Percentiles rank a stretch among this genome's conserved stretches.
Evolutionary conservation across 1,140 invertebrate genomes (phyloP).

Genomic region (Frieseomelitta varia): DNA sequence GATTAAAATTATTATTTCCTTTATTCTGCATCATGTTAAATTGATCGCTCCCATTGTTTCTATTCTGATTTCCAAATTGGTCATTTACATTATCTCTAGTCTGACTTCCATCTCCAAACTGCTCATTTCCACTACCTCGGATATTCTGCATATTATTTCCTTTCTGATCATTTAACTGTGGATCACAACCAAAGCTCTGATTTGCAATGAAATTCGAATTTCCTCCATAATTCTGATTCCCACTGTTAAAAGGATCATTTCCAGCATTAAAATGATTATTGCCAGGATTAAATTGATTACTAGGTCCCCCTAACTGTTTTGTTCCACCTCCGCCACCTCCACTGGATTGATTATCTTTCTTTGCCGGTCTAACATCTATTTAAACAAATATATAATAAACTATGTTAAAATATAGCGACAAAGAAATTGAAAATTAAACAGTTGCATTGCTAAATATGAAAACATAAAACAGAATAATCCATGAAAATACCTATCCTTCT

Average conservation of each 20-base stretch:
- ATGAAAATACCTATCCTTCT: slow-evolving; percentile 80
- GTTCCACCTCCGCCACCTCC: slow-evolving; percentile 57
- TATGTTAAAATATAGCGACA: neutral
- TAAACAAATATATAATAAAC: slow-evolving; percentile 45
- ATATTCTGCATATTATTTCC: slow-evolving; percentile 40
- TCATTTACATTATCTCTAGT: slow-evolving; percentile 56
- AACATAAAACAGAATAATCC: neutral
- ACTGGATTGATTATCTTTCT: slow-evolving; percentile 76
- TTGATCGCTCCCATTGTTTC: slow-evolving; percentile 53
- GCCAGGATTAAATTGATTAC: slow-evolving; percentile 56
- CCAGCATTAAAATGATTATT: slow-evolving; percentile 61
- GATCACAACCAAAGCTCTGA: slow-evolving; percentile 64
- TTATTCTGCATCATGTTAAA: slow-evolving; percentile 59
- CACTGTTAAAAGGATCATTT: slow-evolving; percentile 66
- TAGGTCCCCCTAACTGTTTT: slow-evolving; percentile 46
- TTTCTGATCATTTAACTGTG: slow-evolving; percentile 50
- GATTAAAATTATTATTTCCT: slow-evolving; percentile 64
- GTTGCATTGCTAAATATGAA: neutral
- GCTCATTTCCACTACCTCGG: slow-evolving; percentile 51
- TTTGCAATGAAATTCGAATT: slow-evolving; percentile 65
- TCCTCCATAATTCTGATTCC: slow-evolving; percentile 68
- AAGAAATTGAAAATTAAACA: neutral
- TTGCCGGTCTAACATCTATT: slow-evolving; percentile 84
- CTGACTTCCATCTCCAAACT: slow-evolving; percentile 61
- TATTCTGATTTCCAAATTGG: slow-evolving; percentile 65